Evolutionary conservation across 1,140 invertebrate species (phyloP), one percentile per base, ranked within the genome.

Genomic region (Euwallacea similis): DNA sequence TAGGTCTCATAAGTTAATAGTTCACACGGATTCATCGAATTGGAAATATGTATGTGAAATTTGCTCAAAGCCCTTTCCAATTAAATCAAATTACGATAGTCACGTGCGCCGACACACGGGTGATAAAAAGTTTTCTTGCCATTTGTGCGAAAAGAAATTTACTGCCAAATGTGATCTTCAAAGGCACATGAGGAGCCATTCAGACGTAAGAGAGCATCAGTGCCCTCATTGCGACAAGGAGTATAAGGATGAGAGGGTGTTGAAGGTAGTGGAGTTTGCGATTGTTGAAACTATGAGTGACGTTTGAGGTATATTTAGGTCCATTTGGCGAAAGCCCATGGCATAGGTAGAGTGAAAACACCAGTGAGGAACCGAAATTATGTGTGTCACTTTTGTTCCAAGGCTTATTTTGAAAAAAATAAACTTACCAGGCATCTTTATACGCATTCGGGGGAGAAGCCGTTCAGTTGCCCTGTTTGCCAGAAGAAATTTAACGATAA

Each of bases 91-190:
- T 46, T 73, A 72, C n/a, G 72, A 72, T 21, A 71, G 62, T 13
- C 76, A 77, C 59, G 68, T 77, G 58, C 59, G 72, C 9, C 9
- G 76, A n/a, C 76, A 77, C 43, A 71, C 54, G 7, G 72, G 72
- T 6, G 74, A 74, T 43, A 93, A 93, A 59, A 87, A 90, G 0
- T 93, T 93, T 78, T 82, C 84, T 0, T 94, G 92, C 77, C 83
- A 85, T 6, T 84, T 88, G 4, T 94, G 93, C 76, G 85, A 85
- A 3, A 93, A 93, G 77, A 84, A 87, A 42, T 94, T 94, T 58
- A 58, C 66, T 9, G 60, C 69, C 10, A 76, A 77, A 63, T 55
- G 66, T 15, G 72, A 66, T n/a, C 65, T 77, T 54, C 71, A 76
- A 62, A 75, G 74, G 16, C 78, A 79, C 64, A 72, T 73, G 16